Conservation (phyloP, 2,797 vertebrate genomes). For the Numenius phaeopus region DNA sequence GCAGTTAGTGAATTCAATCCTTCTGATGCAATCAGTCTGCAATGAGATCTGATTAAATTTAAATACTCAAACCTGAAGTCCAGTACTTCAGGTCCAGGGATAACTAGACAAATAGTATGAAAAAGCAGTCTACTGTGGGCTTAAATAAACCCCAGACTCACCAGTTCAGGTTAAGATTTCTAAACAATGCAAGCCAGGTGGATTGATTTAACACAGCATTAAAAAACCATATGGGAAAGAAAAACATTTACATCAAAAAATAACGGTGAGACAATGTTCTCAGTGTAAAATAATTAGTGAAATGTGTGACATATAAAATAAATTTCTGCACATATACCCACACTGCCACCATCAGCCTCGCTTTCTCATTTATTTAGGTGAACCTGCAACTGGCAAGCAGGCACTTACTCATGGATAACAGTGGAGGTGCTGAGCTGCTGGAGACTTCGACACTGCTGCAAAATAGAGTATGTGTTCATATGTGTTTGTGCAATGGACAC, state of each 20-base stretch:
- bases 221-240: conserved; percentile 31
- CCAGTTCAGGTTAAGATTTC: conserved; percentile 10
- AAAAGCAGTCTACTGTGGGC: neutral
- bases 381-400: neutral
- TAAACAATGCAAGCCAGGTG: neutral
- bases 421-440: conserved; percentile 24
- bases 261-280: neutral
- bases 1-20: conserved; percentile 28
- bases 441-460: neutral
- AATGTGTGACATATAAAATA: neutral
- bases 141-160: neutral
- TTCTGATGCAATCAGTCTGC: conserved; percentile 34
- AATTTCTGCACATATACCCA: neutral
- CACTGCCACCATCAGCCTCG: conserved; percentile 27
- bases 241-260: conserved; percentile 28
- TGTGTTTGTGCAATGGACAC: neutral
- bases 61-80: conserved; percentile 40
- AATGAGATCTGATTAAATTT: conserved; percentile 19
- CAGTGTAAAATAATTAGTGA: conserved; percentile 41
- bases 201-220: conserved; percentile 37
- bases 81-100: conserved; percentile 18
- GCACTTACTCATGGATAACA: neutral
- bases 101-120: conserved; percentile 19
- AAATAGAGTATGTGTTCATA: conserved; percentile 8
- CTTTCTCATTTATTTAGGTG: neutral